Evolutionary conservation across 2,797 vertebrate genomes (phyloP).

Genomic region (Stomatorhinus walkeri): DNA sequence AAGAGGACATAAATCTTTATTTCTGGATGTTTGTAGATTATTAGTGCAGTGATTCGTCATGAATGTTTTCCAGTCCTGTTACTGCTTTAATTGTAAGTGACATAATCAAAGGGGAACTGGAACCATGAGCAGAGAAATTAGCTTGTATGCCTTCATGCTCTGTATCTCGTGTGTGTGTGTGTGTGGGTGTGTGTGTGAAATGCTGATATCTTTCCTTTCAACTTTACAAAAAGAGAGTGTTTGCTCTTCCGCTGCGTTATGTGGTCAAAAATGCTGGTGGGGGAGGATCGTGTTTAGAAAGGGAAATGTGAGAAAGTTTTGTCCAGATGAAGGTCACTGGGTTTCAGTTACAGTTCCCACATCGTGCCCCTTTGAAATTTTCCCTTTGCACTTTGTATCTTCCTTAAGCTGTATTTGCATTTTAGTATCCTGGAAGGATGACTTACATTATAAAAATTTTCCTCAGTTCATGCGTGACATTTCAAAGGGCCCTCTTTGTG

Average conservation of each 20-base stretch:
- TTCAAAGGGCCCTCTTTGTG: not conserved
- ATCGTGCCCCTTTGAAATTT: not conserved
- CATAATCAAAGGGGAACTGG: not conserved
- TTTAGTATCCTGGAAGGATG: not conserved
- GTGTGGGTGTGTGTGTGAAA: not conserved
- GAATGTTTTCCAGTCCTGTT: not conserved
- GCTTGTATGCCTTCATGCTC: not conserved
- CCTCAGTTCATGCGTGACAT: not conserved
- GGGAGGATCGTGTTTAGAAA: not conserved
- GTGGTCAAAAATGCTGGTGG: not conserved
- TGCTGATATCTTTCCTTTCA: slow-evolving; percentile 3
- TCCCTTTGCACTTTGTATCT: not conserved
- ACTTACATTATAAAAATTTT: not conserved
- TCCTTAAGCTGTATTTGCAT: not conserved
- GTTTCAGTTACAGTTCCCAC: not conserved
- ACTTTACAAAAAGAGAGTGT: not conserved
- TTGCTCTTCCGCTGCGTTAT: not conserved
- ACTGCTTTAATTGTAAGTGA: not conserved
- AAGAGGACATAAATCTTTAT: slow-evolving; percentile 16
- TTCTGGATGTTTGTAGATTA: slow-evolving; percentile 17
- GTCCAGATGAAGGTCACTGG: not conserved
- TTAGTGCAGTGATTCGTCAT: not conserved
- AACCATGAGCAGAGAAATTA: not conserved
- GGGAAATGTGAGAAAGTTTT: not conserved
- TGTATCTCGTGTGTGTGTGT: not conserved